A percentile compares a stretch with the other conserved stretches of the same genome.
phyloP scores from a whole-genome alignment of 1,140 invertebrate species.

The Caerostris extrusa region DNA sequence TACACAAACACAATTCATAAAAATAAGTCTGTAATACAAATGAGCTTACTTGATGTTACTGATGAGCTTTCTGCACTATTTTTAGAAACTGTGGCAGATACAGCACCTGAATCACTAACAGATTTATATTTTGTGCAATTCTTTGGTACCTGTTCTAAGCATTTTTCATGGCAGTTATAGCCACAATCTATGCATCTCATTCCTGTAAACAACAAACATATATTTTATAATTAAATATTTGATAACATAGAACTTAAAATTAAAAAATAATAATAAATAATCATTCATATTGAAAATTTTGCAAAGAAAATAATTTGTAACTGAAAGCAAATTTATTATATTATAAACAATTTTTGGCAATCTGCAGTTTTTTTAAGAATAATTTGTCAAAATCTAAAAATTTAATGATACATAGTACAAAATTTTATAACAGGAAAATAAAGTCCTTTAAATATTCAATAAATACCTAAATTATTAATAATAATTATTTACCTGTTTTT shows the following conservation, averaged over 20 bases:
- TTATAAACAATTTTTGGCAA: too few relatives aligned
- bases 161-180: conserved; percentile 97
- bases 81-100: conserved; percentile 72
- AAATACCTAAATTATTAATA: too few relatives aligned
- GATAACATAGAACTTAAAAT: too few relatives aligned
- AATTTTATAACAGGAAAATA: too few relatives aligned
- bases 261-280: too few relatives aligned
- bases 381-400: too few relatives aligned
- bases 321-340: too few relatives aligned
- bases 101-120: conserved; percentile 79
- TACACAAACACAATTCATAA: neutral
- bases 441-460: too few relatives aligned
- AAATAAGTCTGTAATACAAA: neutral
- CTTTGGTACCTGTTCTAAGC: conserved; percentile 92
- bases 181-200: conserved; percentile 95
- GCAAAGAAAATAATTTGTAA: too few relatives aligned
- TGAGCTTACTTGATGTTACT: conserved; percentile 78
- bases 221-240: neutral
- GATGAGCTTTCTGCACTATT: conserved; percentile 77
- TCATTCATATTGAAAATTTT: too few relatives aligned
- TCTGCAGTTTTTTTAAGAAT: too few relatives aligned
- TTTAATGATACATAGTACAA: too few relatives aligned
- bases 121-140: conserved; percentile 92
- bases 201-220: conserved; percentile 82
- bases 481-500: conserved; percentile 83